Evolutionary conservation across 2,113 vertebrate species (phyloP), one percentile per base, ranked within the genome.

Genomic region (Misgurnus anguillicaudatus): DNA sequence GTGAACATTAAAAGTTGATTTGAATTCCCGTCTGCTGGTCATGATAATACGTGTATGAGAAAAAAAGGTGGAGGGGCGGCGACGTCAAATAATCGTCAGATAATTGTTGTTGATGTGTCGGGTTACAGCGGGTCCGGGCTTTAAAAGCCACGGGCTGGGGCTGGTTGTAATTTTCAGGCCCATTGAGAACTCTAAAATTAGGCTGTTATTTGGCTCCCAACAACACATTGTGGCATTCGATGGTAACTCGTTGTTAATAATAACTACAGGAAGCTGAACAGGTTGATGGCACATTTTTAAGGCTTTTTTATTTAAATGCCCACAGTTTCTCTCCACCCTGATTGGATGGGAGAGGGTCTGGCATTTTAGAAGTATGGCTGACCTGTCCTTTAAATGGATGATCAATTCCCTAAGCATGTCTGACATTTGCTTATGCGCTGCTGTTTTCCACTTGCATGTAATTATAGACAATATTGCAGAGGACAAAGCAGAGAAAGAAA

Each of bases 361-460:
- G 80, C 82, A 82, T 87, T 85, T 85, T 55, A 79, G 66, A 73
- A 53, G 75, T 74, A 80, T 60, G 36, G 69, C 70, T 85, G 81
- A 85, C 80, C 76, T 79, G 78, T 84, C 80, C 80, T 88, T 83
- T 84, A 79, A 74, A 85, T 76, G 65, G 65, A 71, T 69, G 77
- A 83, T 83, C 84, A 85, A 80, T 85, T 82, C 62, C 62, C 58
- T 68, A 57, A 77, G 68, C 67, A 39, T 77, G 67, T 81, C 61
- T 81, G 79, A 84, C 77, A 80, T 80, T 85, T 84, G 24, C 62
- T 82, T 82, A 76, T 81, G 82, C 41, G 58, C 70, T 76, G 62
- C 79, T 78, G 69, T 84, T 80, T 82, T 73, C 19, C 16, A 55
- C 70, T 75, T 81, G 75, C 58, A 78, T 77, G 75, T 65, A 77